phyloP scores from a whole-genome alignment of 2,113 vertebrate species.

The Cettia cetti region DNA sequence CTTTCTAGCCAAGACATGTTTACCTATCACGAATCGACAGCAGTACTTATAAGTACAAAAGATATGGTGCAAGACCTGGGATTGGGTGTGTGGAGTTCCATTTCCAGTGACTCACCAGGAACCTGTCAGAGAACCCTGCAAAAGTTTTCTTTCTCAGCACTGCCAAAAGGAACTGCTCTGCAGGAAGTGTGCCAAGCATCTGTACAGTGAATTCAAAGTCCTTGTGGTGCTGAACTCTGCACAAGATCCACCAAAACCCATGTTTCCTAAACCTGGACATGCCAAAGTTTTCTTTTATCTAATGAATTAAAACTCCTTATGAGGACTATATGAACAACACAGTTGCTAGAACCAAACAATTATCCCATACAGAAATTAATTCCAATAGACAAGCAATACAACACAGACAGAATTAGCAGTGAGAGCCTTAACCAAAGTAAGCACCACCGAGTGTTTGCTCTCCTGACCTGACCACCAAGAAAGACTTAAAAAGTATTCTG shows the following conservation, averaged over 20 bases:
- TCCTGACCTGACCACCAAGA: neutral
- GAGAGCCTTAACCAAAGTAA: neutral
- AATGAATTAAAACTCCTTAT: neutral
- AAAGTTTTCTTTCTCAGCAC: neutral
- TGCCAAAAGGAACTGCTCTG: neutral
- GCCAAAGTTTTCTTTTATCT: neutral
- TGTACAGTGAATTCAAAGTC: neutral
- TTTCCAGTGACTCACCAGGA: neutral
- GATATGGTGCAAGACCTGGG: neutral
- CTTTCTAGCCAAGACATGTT: neutral
- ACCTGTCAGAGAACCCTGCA: neutral
- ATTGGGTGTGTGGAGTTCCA: neutral
- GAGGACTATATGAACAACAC: neutral
- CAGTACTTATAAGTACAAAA: neutral
- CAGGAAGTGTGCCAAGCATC: neutral
- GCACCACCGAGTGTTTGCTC: neutral
- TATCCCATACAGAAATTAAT: neutral
- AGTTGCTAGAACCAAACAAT: neutral
- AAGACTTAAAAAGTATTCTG: neutral
- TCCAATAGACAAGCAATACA: neutral
- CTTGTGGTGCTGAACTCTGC: neutral
- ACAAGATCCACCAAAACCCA: neutral
- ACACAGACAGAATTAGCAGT: neutral
- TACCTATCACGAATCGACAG: rapidly evolving
- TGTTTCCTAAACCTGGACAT: neutral